These are phyloP conservation scores for Thalassoma bifasciatum DNA, from an alignment of 2,113 vertebrate genomes.

Conservation along the genomic window DNA sequence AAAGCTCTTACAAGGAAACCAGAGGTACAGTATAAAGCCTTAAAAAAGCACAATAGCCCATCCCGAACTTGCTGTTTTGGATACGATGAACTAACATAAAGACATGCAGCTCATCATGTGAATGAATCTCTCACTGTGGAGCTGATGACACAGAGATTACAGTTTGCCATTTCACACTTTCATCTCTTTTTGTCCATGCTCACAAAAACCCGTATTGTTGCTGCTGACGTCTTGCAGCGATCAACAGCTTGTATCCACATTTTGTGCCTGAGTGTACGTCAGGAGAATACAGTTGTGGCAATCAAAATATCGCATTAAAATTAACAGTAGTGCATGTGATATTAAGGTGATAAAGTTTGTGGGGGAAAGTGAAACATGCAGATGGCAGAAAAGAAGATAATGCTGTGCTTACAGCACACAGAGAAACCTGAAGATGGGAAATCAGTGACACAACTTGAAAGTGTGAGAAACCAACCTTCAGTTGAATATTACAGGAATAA, in stretches of 20 bases:
- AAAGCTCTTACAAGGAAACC: too few relatives aligned
- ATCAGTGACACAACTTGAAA: neutral
- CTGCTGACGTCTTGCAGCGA: conserved; percentile 10
- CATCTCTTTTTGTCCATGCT: neutral
- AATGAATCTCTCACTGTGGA: conserved; percentile 2
- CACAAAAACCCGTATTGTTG: conserved; percentile 4
- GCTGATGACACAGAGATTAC: conserved; percentile 7
- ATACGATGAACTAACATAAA: neutral
- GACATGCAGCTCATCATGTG: conserved; percentile 13
- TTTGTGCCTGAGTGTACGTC: too few relatives aligned
- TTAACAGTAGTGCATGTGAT: neutral
- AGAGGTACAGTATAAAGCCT: too few relatives aligned
- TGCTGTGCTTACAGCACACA: neutral
- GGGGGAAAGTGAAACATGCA: neutral
- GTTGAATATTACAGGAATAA: neutral
- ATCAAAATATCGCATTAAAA: too few relatives aligned
- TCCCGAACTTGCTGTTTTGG: neutral
- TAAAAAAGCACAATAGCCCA: too few relatives aligned
- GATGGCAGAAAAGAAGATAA: neutral
- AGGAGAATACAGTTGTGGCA: neutral
- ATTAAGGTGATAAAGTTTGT: conserved; percentile 2
- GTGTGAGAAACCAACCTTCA: neutral
- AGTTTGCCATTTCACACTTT: neutral
- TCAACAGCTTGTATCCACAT: conserved; percentile 10
- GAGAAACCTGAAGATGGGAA: neutral